A percentile compares a stretch with the other conserved stretches of the same genome.
These are phyloP conservation scores for Clunio marinus DNA, from an alignment of 2,888 invertebrate genomes.

Conservation along the genomic window DNA sequence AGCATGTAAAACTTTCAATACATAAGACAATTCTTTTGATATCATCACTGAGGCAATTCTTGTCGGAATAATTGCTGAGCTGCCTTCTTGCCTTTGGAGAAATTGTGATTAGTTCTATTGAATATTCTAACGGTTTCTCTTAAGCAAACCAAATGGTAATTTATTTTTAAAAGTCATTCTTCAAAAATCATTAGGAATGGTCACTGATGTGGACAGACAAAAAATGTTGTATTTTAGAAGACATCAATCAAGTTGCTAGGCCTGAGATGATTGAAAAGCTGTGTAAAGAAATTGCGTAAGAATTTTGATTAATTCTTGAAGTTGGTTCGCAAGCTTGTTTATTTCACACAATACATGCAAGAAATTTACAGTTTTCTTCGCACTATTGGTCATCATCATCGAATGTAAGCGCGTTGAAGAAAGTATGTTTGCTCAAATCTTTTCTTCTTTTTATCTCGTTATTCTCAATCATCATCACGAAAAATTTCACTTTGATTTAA, in stretches of 20 bases:
- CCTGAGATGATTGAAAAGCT: background rate
- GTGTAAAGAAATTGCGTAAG: background rate
- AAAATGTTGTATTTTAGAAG: background rate
- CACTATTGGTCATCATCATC: background rate
- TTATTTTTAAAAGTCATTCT: slow-evolving; percentile 15
- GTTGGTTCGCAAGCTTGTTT: no score
- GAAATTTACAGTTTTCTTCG: background rate
- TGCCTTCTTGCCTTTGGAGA: no score
- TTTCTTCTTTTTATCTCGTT: background rate
- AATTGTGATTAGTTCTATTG: slow-evolving; percentile 4
- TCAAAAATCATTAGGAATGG: background rate
- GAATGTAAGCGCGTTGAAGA: background rate
- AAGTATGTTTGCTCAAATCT: background rate
- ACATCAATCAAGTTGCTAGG: background rate
- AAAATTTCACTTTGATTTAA: slow-evolving; percentile 18
- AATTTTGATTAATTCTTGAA: no score
- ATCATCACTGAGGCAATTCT: no score
- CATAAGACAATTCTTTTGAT: background rate
- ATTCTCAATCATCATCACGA: background rate
- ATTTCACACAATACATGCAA: no score
- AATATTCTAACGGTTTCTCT: slow-evolving; percentile 2
- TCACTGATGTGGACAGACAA: slow-evolving; percentile 3
- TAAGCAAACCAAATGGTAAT: background rate
- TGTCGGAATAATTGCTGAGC: background rate
- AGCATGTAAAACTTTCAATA: no score